phyloP scores from a whole-genome alignment of 2,888 invertebrate species.

The Alloscopus bannaensis region DNA sequence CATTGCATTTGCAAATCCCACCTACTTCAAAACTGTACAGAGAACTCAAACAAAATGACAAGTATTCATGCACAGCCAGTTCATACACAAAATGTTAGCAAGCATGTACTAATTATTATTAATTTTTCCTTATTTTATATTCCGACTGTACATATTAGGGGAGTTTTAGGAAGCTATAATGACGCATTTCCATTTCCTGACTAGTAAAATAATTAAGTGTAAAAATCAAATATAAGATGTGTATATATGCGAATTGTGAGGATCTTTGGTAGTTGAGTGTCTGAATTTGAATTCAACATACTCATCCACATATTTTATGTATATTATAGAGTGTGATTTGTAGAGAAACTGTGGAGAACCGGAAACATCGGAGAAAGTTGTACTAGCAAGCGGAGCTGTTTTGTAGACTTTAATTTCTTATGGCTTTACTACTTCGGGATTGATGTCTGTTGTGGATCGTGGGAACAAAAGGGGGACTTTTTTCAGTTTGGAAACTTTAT shows the following conservation, averaged over 20 bases:
- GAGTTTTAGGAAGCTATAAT: conserved; percentile 5
- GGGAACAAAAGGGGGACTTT: background rate
- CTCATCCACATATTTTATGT: no score
- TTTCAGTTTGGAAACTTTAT: background rate
- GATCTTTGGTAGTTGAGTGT: no score
- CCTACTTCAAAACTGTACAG: conserved; percentile 53
- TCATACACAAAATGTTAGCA: no score
- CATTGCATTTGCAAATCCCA: conserved; percentile 50
- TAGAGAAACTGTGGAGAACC: no score
- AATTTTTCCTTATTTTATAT: background rate
- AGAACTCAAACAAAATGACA: conserved; percentile 62
- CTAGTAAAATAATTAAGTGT: no score
- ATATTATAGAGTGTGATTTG: no score
- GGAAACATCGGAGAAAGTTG: no score
- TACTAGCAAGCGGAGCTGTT: no score
- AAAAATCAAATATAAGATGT: background rate
- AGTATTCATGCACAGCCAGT: conserved; percentile 71
- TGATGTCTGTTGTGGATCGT: background rate
- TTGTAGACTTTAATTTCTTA: conserved; percentile 14
- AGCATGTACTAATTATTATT: no score
- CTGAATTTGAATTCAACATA: no score
- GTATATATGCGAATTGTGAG: background rate
- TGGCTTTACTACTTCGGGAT: conserved; percentile 22
- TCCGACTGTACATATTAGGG: background rate
- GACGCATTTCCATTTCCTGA: conserved; percentile 4